These are phyloP conservation scores for Phalacrocorax carbo DNA, from an alignment of 2,113 vertebrate genomes.

Conservation along the genomic window DNA sequence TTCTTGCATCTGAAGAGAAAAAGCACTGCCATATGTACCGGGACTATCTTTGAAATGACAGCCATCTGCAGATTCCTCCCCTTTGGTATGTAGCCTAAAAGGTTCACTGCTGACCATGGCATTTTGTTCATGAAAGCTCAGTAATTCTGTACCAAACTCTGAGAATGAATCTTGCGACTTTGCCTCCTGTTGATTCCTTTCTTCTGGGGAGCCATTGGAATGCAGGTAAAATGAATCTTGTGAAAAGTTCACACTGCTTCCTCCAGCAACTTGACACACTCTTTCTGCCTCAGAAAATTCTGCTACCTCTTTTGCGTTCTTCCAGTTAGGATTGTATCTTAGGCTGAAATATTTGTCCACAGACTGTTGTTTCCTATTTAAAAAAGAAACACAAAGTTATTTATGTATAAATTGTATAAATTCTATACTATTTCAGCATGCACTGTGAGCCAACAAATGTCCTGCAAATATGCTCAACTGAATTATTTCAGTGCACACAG, in stretches of 20 bases:
- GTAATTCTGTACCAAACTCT: background rate
- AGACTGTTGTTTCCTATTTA: slow-evolving; percentile 1
- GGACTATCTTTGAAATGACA: background rate
- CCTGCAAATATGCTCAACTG: background rate
- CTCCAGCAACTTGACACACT: background rate
- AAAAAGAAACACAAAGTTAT: background rate
- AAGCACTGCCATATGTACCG: background rate
- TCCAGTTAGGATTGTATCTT: slow-evolving; percentile 81
- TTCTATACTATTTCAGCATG: background rate
- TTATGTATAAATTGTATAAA: background rate
- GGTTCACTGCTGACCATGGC: background rate
- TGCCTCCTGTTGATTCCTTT: background rate
- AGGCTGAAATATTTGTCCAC: slow-evolving; percentile 73
- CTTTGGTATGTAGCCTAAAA: background rate
- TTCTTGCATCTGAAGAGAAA: background rate
- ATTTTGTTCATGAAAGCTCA: background rate
- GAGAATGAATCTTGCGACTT: background rate
- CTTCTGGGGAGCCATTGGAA: background rate
- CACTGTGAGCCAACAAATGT: background rate
- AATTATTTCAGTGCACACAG: background rate
- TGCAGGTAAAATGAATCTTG: slow-evolving; percentile 28
- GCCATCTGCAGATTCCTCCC: background rate
- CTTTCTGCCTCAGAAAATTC: background rate
- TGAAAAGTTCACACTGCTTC: background rate
- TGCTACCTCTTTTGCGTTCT: slow-evolving; percentile 30